phyloP scores from a whole-genome alignment of 2,113 vertebrate genomes.

The Trematomus loennbergii region DNA sequence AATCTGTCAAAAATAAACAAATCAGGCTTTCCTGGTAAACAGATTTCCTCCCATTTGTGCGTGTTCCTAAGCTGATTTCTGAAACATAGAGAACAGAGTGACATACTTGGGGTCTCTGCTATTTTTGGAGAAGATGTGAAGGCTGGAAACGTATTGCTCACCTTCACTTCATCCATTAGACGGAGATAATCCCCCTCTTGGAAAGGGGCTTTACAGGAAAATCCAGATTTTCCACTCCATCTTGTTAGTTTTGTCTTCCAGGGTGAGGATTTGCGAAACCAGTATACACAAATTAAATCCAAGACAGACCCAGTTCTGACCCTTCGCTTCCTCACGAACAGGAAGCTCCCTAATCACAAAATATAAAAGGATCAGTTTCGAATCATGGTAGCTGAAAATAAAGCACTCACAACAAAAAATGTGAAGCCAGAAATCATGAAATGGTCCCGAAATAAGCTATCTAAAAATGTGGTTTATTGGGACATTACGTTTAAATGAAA shows the following conservation, averaged over 20 bases:
- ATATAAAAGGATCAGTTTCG: slow-evolving; percentile 7
- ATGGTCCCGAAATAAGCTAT: background rate
- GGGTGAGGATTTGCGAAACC: slow-evolving; percentile 1
- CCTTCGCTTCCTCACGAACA: background rate
- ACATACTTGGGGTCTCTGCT: background rate
- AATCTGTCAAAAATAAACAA: background rate
- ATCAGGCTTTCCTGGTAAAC: background rate
- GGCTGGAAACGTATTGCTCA: background rate
- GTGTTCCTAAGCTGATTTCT: background rate
- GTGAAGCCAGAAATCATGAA: background rate
- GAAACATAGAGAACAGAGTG: background rate
- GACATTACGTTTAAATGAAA: background rate
- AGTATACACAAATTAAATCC: slow-evolving; percentile 17
- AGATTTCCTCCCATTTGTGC: background rate
- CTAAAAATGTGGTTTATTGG: background rate
- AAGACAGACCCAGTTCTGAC: slow-evolving; percentile 20
- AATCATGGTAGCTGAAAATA: background rate
- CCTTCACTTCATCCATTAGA: background rate
- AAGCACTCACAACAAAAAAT: background rate
- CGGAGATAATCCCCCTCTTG: background rate
- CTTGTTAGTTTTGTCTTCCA: background rate
- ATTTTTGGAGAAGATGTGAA: background rate
- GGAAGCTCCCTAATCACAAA: slow-evolving; percentile 23
- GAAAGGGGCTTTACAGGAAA: background rate
- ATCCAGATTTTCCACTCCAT: slow-evolving; percentile 7